Evolutionary conservation across 2,888 invertebrate genomes (phyloP), one percentile per base, ranked within the genome.

Genomic region (Drosophila peninsularis): DNA sequence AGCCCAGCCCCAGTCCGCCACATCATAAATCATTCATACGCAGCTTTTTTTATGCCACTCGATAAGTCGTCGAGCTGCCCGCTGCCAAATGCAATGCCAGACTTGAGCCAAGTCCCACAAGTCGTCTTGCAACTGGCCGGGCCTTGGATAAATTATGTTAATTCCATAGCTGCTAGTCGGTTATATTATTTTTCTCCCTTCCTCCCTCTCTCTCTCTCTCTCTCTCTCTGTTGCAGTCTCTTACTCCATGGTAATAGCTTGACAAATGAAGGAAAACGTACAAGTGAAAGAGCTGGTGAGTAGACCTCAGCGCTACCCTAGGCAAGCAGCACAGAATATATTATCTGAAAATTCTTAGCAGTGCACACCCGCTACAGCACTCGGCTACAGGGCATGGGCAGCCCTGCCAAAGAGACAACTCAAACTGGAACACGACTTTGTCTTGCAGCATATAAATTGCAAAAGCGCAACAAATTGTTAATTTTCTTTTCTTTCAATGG

Each of bases 391-490:
- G 63, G 75, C 68, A 68, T 62, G 13, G 13, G 27, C 13, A n/a
- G 13, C 49, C 19, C 45, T 53, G 52, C 21, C 44, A 34, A 41
- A 55, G 37, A 50, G 61, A 53, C 73, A 60, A 68, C 56, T 47
- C 9, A 45, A 73, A 63, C 45, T 69, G 61, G 45, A 73, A 44
- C 64, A 73, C 68, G 67, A 75, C 67, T 77, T 56, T 44, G 71
- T 66, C 72, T 71, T 45, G 65, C 30, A 56, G 62, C 66, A 63
- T 78, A 76, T 86, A 78, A 86, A 86, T 83, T 75, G 71, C 76
- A 80, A 83, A 82, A 83, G 88, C 84, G 87, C 88, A 88, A 82
- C 84, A 84, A 84, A 88, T 84, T 84, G 88, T 80, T 88, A 88
- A 84, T 83, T 84, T 88, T 88, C 80, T 72, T 85, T 75, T 71